Conservation (phyloP, 2,113 vertebrate genomes). For the Baryphthengus martii region DNA sequence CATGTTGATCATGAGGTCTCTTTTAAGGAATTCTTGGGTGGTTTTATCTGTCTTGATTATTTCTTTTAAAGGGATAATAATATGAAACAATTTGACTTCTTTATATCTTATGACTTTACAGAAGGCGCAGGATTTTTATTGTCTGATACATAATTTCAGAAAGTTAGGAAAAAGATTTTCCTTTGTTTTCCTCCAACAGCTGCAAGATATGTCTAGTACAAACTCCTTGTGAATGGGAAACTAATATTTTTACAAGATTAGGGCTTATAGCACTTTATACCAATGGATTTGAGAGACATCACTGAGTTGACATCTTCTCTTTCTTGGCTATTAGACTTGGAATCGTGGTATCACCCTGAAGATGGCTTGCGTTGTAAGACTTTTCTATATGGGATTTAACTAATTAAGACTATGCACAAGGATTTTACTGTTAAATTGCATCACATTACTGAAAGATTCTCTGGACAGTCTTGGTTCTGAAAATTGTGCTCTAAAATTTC, state of each 20-base stretch:
- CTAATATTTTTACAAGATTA: neutral
- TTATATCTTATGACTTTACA: neutral
- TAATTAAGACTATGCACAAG: neutral
- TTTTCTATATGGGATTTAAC: neutral
- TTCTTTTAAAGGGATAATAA: neutral
- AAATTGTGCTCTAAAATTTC: neutral
- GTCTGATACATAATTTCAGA: neutral
- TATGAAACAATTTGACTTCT: neutral
- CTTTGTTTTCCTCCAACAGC: neutral
- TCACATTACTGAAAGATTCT: neutral
- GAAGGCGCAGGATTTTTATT: neutral
- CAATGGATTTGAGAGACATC: neutral
- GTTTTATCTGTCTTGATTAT: neutral
- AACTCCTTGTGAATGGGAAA: neutral
- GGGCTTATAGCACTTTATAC: rapidly evolving
- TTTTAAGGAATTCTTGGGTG: neutral
- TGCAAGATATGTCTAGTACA: neutral
- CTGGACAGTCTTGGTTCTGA: neutral
- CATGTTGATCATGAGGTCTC: neutral
- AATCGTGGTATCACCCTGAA: neutral
- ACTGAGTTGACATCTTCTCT: neutral
- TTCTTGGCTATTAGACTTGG: neutral
- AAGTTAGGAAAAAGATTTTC: neutral
- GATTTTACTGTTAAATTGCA: neutral
- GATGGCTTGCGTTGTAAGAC: neutral